Conservation (phyloP, 2,888 invertebrate genomes). For the Zhuqinia jingwanae region DNA sequence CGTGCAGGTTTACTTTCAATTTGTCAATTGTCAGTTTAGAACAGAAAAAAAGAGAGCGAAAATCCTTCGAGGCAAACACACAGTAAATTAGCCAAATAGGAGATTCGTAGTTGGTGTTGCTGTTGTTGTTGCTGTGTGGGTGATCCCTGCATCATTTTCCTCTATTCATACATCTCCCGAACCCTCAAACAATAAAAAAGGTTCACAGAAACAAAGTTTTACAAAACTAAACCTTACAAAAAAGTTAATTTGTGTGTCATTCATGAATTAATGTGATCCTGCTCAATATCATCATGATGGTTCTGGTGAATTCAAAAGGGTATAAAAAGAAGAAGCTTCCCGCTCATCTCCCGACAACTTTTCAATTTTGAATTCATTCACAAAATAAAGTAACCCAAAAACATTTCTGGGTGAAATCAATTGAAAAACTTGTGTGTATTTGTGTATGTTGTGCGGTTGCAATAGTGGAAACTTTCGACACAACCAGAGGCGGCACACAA, state of each 20-base stretch:
- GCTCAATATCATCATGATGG: not conserved
- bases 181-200: too few species aligned
- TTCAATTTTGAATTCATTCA: too few species aligned
- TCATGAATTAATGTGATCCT: too few species aligned
- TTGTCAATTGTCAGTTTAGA: conserved; percentile 61
- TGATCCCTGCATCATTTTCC: too few species aligned
- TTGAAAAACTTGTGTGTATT: not conserved
- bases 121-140: too few species aligned
- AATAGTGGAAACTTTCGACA: not conserved
- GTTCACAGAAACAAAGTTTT: too few species aligned
- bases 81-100: not conserved
- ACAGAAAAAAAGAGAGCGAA: not conserved
- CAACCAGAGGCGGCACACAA: not conserved
- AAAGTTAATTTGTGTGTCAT: too few species aligned
- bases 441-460: not conserved
- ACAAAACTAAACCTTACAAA: too few species aligned
- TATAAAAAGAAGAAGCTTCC: not conserved
- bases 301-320: too few species aligned
- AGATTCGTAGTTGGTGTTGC: too few species aligned
- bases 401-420: not conserved
- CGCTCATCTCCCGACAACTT: not conserved
- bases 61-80: not conserved
- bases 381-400: too few species aligned
- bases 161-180: too few species aligned
- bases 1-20: conserved; percentile 36